Base-by-base conservation (phyloP, 2,797 vertebrate species). In the Anolis apletophallus region DNA sequence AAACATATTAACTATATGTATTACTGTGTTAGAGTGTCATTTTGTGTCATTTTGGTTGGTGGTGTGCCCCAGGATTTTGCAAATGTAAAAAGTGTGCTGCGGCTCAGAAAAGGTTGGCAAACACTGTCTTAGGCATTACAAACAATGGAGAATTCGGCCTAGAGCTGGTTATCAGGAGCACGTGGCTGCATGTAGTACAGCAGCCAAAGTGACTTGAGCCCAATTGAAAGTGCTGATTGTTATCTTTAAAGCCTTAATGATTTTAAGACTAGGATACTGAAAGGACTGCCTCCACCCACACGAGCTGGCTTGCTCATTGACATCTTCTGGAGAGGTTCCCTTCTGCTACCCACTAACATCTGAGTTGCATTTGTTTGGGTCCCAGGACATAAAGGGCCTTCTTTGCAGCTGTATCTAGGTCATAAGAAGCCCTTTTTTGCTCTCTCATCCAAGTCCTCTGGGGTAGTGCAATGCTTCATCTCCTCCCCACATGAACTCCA, bases 241-340 rank as follows among this genome's bases (percentile, higher is more conserved):
- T 3, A 64, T 29, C 29, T 80, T 26, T 17, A 67, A 67, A 46
- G 59, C 26, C 26, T n/a, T 80, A 50, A 64, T 10, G 61, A 3
- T 2, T 12, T 64, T 64, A 67, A 8, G 59, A 40, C 19, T 10
- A 5, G 57, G 57, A 59, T 64, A 46, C 13, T 29, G 3, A 64
- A 80, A 80, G 36, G 23, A 11, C 1, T 0, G 26, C 40, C 78
- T n/a, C 59, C 78, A 46, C 26, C 16, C 78, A 46, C 29, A 6
- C 50, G 46, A 80, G 16, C 26, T 46, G 2, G 14, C 46, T 61
- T 23, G 34, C 55, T 79, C 34, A 57, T 23, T 78, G 40, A 59
- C 26, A 67, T 80, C 59, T 80, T 64, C 59, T 67, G 59, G 59
- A 80, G 64, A 80, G n/a, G 68, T 19, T 71, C 68, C 16, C 68